Conservation (phyloP, 2,888 invertebrate species). For the Himalopsyche tibetana region DNA sequence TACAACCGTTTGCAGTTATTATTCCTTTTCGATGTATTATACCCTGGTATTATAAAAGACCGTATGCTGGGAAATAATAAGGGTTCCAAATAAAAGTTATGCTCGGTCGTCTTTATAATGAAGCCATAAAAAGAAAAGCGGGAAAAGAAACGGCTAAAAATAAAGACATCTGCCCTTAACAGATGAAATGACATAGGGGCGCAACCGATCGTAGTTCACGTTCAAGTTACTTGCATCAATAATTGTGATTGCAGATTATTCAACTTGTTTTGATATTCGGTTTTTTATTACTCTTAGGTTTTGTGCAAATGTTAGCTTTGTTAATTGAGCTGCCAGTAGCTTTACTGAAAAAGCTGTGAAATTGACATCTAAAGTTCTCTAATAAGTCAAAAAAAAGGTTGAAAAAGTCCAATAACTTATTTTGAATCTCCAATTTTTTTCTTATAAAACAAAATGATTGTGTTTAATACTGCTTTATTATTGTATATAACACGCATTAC, state of each 20-base stretch:
- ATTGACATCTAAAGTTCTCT: too few relatives aligned
- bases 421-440: too few relatives aligned
- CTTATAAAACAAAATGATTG: too few relatives aligned
- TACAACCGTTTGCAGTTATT: not conserved
- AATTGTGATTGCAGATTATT: not conserved
- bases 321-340: too few relatives aligned
- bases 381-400: too few relatives aligned
- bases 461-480: too few relatives aligned
- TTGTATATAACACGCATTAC: too few relatives aligned
- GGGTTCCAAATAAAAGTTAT: not conserved
- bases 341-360: too few relatives aligned
- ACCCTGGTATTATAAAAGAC: not conserved
- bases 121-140: constrained; percentile 19
- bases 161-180: not conserved
- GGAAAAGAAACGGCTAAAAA: constrained; percentile 1
- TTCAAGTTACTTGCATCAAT: constrained; percentile 9
- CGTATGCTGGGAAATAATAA: not conserved
- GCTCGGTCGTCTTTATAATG: constrained; percentile 15
- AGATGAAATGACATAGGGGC: constrained; percentile 30
- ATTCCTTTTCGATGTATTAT: not conserved
- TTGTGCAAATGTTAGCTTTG: too few relatives aligned
- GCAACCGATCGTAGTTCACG: not conserved
- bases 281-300: too few relatives aligned
- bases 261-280: too few relatives aligned
- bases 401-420: too few relatives aligned